Evolutionary conservation across 1,140 invertebrate genomes (phyloP).

Genomic region (Drosophila bocki): DNA sequence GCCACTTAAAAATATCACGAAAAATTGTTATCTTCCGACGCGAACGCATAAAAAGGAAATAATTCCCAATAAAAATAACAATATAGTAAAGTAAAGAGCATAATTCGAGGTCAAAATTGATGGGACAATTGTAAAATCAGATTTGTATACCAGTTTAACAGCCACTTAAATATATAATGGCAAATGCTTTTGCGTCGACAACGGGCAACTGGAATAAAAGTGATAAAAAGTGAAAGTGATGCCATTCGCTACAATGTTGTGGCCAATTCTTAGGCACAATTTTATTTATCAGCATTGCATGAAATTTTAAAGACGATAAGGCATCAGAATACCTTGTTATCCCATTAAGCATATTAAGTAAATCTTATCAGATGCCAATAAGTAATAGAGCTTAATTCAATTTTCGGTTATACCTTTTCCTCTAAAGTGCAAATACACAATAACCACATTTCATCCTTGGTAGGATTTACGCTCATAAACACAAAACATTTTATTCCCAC

Average conservation of each 20-base stretch:
- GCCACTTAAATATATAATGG: conserved; percentile 24
- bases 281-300: neutral
- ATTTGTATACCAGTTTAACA: conserved; percentile 33
- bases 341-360: too few species aligned
- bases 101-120: conserved; percentile 16
- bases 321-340: too few species aligned
- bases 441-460: neutral
- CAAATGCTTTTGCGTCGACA: conserved; percentile 32
- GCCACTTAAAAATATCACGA: conserved; percentile 39
- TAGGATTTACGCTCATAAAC: neutral
- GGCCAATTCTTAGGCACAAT: neutral
- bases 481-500: neutral
- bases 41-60: conserved; percentile 34
- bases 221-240: neutral
- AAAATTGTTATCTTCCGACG: conserved; percentile 24
- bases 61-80: conserved; percentile 27
- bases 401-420: neutral
- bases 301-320: neutral
- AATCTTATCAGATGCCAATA: neutral
- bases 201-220: neutral
- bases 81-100: conserved; percentile 10
- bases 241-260: neutral
- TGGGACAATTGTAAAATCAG: conserved; percentile 5
- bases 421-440: neutral
- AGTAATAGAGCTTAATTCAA: neutral